Evolutionary conservation across 1,140 invertebrate genomes (phyloP).

Genomic region (Pseudomyrmex concolor): DNA sequence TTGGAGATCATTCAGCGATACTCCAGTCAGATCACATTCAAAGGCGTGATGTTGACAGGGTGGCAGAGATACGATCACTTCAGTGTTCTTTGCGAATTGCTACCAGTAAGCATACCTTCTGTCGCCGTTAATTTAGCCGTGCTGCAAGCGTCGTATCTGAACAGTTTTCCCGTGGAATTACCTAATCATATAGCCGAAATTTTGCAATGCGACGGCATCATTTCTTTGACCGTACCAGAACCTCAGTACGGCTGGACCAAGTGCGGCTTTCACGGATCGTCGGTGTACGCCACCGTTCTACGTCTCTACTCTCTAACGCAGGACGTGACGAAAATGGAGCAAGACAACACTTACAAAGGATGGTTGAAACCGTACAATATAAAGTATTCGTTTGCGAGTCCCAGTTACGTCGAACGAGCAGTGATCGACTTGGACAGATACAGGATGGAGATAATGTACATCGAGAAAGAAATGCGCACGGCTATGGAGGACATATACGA

Average conservation of each 20-base stretch:
- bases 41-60: conserved; percentile 87
- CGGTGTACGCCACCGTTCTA: conserved; percentile 77
- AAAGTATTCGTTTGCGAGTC: conserved; percentile 91
- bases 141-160: conserved; percentile 79
- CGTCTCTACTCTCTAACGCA: conserved; percentile 77
- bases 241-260: conserved; percentile 83
- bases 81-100: conserved; percentile 90
- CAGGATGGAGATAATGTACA: conserved; percentile 86
- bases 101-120: conserved; percentile 89
- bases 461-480: conserved; percentile 88
- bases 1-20: conserved; percentile 87
- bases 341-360: conserved; percentile 85
- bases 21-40: conserved; percentile 86
- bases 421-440: conserved; percentile 88
- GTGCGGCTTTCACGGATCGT: conserved; percentile 78
- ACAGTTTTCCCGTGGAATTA: conserved; percentile 73
- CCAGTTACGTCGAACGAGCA: conserved; percentile 89
- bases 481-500: conserved; percentile 90
- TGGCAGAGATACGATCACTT: conserved; percentile 94
- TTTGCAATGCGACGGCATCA: conserved; percentile 76
- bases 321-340: conserved; percentile 80
- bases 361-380: conserved; percentile 94
- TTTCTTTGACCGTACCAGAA: conserved; percentile 79
- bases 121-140: conserved; percentile 87
- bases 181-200: conserved; percentile 72